Evolutionary conservation across 2,113 vertebrate genomes (phyloP).

Genomic region (Crotalus horridus): DNA sequence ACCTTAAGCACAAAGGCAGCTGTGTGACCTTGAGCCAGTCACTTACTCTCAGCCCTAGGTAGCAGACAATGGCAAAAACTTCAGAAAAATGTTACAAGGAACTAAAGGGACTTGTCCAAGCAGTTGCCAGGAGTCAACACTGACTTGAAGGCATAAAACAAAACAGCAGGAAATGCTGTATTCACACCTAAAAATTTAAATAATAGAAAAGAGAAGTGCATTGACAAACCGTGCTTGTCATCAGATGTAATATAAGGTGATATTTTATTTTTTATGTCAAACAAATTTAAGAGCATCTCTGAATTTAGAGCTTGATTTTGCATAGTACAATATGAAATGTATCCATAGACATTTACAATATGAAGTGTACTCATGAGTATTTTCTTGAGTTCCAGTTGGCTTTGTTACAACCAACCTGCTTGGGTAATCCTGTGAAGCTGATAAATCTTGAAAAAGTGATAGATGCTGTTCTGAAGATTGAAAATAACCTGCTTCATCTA

Average conservation of each 20-base stretch:
- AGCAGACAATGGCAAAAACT: too few relatives aligned
- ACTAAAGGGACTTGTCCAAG: too few relatives aligned
- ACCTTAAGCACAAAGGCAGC: too few relatives aligned
- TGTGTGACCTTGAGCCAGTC: too few relatives aligned
- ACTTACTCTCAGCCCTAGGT: too few relatives aligned
- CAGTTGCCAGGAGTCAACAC: too few relatives aligned
- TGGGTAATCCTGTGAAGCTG: background rate
- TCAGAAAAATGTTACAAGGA: too few relatives aligned
- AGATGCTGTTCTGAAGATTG: background rate
- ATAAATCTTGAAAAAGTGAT: background rate
- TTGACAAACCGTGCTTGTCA: conserved; percentile 52
- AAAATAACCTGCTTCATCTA: background rate
- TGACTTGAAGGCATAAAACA: too few relatives aligned
- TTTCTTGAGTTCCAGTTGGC: background rate
- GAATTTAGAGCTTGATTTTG: background rate
- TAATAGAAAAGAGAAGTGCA: conserved; percentile 47
- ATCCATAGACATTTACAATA: conserved; percentile 23
- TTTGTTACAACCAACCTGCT: background rate
- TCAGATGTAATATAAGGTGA: conserved; percentile 56
- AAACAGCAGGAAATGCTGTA: conserved; percentile 63
- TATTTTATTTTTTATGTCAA: conserved; percentile 49
- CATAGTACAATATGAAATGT: conserved; percentile 38
- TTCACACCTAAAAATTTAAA: conserved; percentile 61
- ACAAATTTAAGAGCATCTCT: background rate
- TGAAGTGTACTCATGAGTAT: background rate